Evolutionary conservation across 1,140 invertebrate genomes (phyloP), one percentile per base, ranked within the genome.

Genomic region (Drosophila chauvacae): DNA sequence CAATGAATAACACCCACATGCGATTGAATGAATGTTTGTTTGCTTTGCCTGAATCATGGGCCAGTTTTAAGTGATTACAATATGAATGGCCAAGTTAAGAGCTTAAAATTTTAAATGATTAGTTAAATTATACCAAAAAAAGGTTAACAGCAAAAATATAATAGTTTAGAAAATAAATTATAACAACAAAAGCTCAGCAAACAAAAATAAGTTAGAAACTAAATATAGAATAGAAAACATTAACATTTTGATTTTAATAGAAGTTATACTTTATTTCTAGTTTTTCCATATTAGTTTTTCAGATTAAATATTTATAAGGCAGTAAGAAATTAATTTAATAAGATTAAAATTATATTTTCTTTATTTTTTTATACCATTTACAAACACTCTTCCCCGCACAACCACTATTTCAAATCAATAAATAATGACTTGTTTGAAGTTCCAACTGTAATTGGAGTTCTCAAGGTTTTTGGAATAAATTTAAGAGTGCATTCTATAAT

Each of bases 1-100:
- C 82, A 85, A 85, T 81, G 81, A 68, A 75, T 70, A 62, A 50
- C 66, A 80, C 58, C 45, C 57, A 73, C 61, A 61, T 77, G 58
- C 77, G 56, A 69, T 76, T 50, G 44, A 58, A 60, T 60, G 73
- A 56, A 44, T 77, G 56, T 77, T 55, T 59, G 42, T 58, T 48
- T 33, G 48, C 4, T 33, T 33, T 11, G 48, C 48, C 35, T 56
- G 58, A 76, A 53, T 51, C 71, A 77, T 42, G n/a, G n/a, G 26
- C 37, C 26, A 57, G 37, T 10, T 26, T 28, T 5, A 37, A 23
- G 56, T n/a, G 18, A 23, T 37, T 16, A 4, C 6, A 33, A 18
- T 61, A 23, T 13, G 37, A 37, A 20, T 39, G 18, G 37, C n/a
- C 45, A 37, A 66, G 10, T 64, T 10, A 37, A 55, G 16, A 7